Evolutionary conservation across 2,888 invertebrate species (phyloP).

Genomic region (Silvanus unidentatus): DNA sequence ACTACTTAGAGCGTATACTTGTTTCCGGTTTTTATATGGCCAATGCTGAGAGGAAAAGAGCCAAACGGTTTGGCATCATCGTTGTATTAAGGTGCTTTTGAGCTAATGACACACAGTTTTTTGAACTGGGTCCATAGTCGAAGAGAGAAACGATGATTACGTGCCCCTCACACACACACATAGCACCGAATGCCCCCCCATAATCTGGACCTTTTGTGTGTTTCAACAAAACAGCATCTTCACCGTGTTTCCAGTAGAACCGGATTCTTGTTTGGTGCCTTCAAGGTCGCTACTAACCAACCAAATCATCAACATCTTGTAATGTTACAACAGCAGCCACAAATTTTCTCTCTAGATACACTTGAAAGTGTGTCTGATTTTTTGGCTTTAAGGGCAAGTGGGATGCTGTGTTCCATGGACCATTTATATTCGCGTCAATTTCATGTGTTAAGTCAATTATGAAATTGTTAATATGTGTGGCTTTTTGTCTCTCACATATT

Average conservation of each 20-base stretch:
- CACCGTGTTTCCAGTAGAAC: constrained; percentile 38
- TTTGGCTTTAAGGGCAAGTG: constrained; percentile 30
- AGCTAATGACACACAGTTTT: constrained; percentile 21
- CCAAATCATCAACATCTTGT: not conserved
- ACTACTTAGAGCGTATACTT: too few relatives aligned
- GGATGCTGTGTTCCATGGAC: too few relatives aligned
- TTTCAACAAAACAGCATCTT: constrained; percentile 26
- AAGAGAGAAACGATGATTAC: not conserved
- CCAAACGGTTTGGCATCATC: not conserved
- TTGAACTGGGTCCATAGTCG: constrained; percentile 18
- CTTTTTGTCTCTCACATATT: too few relatives aligned
- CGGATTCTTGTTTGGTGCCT: constrained; percentile 39
- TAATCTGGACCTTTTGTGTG: constrained; percentile 19
- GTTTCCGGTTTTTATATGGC: not conserved
- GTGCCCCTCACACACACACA: too few relatives aligned
- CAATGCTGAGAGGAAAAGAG: too few relatives aligned
- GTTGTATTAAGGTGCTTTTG: not conserved
- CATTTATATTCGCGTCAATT: too few relatives aligned
- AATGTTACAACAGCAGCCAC: constrained; percentile 1
- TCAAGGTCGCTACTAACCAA: constrained; percentile 36
- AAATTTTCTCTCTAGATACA: too few relatives aligned
- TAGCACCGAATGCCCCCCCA: constrained; percentile 7
- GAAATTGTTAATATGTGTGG: too few relatives aligned
- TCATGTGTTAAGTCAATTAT: too few relatives aligned
- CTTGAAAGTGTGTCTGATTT: constrained; percentile 10